Conservation (phyloP, 2,797 vertebrate species). For the Kryptolebias ocellatus region DNA sequence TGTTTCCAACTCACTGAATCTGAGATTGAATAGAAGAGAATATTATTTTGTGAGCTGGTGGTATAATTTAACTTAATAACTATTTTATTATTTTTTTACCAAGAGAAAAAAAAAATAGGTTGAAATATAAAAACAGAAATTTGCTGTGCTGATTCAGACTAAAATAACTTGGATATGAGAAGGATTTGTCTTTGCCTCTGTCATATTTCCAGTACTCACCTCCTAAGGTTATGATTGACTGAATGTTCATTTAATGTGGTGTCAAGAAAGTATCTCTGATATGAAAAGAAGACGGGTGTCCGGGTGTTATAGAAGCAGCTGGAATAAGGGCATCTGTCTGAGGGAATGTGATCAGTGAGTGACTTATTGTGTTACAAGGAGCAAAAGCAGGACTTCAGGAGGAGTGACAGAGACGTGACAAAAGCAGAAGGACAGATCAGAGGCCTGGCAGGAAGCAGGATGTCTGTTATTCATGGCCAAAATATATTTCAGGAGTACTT, state of each 20-base stretch:
- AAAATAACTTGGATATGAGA: not conserved
- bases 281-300: constrained; percentile 6
- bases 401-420: not conserved
- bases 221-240: not conserved
- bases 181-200: not conserved
- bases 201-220: no score
- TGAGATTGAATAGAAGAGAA: constrained; percentile 3
- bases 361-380: constrained; percentile 20
- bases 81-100: not conserved
- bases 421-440: not conserved
- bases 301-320: constrained; percentile 8
- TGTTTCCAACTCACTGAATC: constrained; percentile 1
- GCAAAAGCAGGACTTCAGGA: constrained; percentile 10
- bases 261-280: constrained; percentile 13
- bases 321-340: constrained; percentile 11
- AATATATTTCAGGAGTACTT: not conserved
- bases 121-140: not conserved
- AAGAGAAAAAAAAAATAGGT: not conserved
- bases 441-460: not conserved
- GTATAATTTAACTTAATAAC: not conserved
- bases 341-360: constrained; percentile 16
- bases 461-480: not conserved
- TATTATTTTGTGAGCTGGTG: not conserved
- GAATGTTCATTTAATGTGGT: constrained; percentile 22
- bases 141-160: not conserved